Percentiles rank a stretch among this genome's conserved stretches.
These are phyloP conservation scores for Agrilus mali DNA, from an alignment of 2,888 invertebrate genomes.

Conservation along the genomic window DNA sequence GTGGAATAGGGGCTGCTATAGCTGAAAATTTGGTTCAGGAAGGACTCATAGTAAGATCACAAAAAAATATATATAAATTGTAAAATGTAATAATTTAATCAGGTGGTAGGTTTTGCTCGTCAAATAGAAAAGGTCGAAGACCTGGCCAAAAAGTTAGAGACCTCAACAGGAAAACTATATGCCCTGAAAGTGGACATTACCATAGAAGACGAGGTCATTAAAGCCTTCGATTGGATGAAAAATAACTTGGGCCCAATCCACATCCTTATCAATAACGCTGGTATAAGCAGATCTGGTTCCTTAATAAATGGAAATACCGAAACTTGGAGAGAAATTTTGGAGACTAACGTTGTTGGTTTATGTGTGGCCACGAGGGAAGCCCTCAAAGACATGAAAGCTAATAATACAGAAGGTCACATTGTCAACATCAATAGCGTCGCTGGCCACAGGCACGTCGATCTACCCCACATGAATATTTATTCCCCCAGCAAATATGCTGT, in stretches of 20 bases:
- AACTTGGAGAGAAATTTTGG: slow-evolving; percentile 11
- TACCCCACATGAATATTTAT: slow-evolving; percentile 10
- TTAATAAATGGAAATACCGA: slow-evolving; percentile 11
- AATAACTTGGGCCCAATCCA: slow-evolving; percentile 14
- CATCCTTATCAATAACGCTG: slow-evolving; percentile 16
- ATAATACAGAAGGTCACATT: slow-evolving; percentile 15
- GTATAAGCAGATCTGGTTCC: slow-evolving; percentile 5
- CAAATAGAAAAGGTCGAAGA: slow-evolving; percentile 8
- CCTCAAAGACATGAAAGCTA: slow-evolving; percentile 12
- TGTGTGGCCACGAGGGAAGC: slow-evolving; percentile 14
- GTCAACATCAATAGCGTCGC: slow-evolving; percentile 16
- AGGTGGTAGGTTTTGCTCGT: slow-evolving; percentile 13
- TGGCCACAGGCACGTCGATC: slow-evolving; percentile 10
- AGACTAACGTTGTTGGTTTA: slow-evolving; percentile 13
- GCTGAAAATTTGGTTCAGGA: slow-evolving; percentile 31
- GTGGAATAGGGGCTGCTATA: slow-evolving; percentile 43
- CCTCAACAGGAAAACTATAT: slow-evolving; percentile 10
- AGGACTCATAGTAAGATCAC: slow-evolving; percentile 30
- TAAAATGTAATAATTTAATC: neutral
- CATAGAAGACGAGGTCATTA: slow-evolving; percentile 12
- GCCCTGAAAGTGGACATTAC: slow-evolving; percentile 12
- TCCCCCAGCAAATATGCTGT: slow-evolving; percentile 14
- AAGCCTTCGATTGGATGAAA: slow-evolving; percentile 12
- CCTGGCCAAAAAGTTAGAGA: slow-evolving; percentile 6
- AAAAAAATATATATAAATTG: too few species aligned